Conservation (phyloP, 2,888 invertebrate species). For the Epinotia demarniana region DNA sequence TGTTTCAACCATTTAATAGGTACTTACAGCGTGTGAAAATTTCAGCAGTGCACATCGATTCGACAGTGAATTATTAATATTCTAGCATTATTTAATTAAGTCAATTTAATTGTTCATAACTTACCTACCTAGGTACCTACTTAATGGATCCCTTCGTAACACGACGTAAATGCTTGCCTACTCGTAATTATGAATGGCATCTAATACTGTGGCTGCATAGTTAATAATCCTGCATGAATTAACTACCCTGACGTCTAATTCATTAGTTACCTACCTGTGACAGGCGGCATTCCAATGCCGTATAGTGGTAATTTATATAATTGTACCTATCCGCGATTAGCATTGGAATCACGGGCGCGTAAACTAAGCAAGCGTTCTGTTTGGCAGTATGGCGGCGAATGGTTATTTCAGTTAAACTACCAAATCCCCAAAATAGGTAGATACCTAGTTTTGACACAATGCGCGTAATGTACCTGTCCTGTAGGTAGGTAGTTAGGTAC, state of each 20-base stretch:
- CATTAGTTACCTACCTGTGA: conserved; percentile 33
- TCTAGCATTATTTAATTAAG: neutral
- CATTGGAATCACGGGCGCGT: conserved; percentile 3
- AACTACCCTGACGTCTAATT: conserved; percentile 38
- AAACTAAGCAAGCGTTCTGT: neutral
- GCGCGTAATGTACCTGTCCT: too few relatives aligned
- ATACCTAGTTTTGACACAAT: too few relatives aligned
- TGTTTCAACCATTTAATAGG: too few relatives aligned
- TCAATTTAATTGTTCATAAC: neutral
- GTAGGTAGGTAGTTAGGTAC: too few relatives aligned
- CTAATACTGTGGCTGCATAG: conserved; percentile 34
- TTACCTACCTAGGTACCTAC: neutral
- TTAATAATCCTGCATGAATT: conserved; percentile 40
- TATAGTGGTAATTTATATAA: conserved; percentile 19
- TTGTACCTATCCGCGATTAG: conserved; percentile 24
- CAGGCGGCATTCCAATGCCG: conserved; percentile 20
- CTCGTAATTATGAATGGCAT: conserved; percentile 42
- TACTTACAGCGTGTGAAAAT: too few relatives aligned
- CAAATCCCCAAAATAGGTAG: neutral
- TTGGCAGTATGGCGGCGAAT: neutral
- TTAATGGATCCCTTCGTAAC: conserved; percentile 19
- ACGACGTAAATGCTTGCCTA: conserved; percentile 20
- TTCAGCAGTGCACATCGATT: neutral
- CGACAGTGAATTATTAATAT: neutral
- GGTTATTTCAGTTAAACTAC: too few relatives aligned